These are phyloP conservation scores for Sebastes nivosus DNA, from an alignment of 2,797 vertebrate species.

Conservation along the genomic window DNA sequence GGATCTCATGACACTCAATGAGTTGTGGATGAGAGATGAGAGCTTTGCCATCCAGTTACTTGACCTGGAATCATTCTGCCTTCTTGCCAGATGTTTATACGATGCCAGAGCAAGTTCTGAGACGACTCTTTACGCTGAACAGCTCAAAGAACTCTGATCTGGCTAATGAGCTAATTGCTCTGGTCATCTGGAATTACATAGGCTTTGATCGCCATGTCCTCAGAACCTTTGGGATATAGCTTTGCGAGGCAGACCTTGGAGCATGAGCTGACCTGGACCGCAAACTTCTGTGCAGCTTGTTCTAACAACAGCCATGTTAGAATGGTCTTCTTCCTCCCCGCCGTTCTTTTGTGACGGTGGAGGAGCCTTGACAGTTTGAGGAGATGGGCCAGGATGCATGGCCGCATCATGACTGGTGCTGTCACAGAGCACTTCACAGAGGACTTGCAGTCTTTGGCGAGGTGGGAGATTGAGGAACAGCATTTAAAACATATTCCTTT, in stretches of 20 bases:
- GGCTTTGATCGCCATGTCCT: conserved; percentile 9
- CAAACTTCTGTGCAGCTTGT: conserved; percentile 9
- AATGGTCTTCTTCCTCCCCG: not conserved
- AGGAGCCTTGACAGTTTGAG: not conserved
- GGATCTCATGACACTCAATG: conserved; percentile 34
- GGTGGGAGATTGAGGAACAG: conserved; percentile 8
- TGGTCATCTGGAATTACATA: conserved; percentile 38
- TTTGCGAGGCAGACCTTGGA: conserved; percentile 38
- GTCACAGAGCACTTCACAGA: not conserved
- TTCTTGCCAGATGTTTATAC: conserved; percentile 15
- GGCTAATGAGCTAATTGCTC: conserved; percentile 30
- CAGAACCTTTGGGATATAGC: not conserved
- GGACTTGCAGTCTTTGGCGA: conserved; percentile 16
- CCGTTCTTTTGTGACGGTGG: not conserved
- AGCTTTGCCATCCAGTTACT: conserved; percentile 15
- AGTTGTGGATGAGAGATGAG: conserved; percentile 23
- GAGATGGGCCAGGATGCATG: not conserved
- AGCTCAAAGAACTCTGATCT: conserved; percentile 27
- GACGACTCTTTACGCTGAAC: not conserved
- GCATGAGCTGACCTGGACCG: conserved; percentile 11
- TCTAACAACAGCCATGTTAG: not conserved
- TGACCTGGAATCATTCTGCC: conserved; percentile 16
- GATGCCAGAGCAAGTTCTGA: conserved; percentile 22
- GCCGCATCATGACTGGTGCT: not conserved
- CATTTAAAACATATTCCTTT: conserved; percentile 47